Base-by-base conservation (phyloP, 30 jellyfish, hydroid and myxozoan genomes). In the Turritopsis rubra region DNA sequence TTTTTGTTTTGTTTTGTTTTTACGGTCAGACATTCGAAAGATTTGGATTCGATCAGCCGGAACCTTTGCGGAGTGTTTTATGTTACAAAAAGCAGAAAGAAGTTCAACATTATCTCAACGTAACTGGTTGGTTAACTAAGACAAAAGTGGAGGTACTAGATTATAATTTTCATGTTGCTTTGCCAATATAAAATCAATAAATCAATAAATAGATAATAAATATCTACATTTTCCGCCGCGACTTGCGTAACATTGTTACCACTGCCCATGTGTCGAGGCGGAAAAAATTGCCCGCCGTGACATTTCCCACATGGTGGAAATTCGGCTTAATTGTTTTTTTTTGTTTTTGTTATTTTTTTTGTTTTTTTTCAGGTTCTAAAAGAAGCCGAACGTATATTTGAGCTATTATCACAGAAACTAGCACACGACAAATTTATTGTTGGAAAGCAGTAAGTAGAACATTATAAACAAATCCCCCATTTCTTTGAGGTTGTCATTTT, bases 41-140 rank as follows among this genome's bases (percentile, higher is more conserved):
- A 0, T 80, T 31, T 65, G 87, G 87, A 4, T 80, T 52, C 65
- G 79, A 29, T 53, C 78, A 80, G 75, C 87, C 87, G 18, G 79
- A 80, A 80, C 87, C 87, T 17, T 65, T 80, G 65, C 16, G 8
- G 52, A 53, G 29, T 25, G 65, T 80, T 21, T 65, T 80, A 65
- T 80, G 52, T 21, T 52, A 1, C 53, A 84, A 65, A 52, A 80
- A 80, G 65, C 79, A 75, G 21, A 26, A 53, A 53, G 79, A 80
- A 53, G 87, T 80, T 17, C 81, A n/a, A 53, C 52, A 65, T 18
- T 80, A 16, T 80, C 81, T 80, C 26, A 53, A 22, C 7, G 52
- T 21, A 1, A 29, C 81, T 52, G 87, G 87, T 21, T 80, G 54
- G 53, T 65, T 80, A 19, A 41, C 21, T 25, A 80, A 80, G 77